Evolutionary conservation across 92 coral and sea anemone species (phyloP).

Genomic region (Isaurus tuberculatus): DNA sequence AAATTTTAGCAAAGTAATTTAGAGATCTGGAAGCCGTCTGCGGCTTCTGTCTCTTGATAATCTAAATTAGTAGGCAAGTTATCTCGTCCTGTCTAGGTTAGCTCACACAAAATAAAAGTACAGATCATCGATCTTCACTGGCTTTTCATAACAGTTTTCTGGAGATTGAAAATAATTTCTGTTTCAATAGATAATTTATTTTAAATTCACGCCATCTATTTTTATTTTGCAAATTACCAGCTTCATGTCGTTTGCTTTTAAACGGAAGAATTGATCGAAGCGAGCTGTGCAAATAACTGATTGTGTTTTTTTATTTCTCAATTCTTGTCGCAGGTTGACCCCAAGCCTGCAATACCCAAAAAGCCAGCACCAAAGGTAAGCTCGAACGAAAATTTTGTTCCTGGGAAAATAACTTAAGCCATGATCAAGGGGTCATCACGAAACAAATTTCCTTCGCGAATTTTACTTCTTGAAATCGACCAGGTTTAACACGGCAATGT

Average conservation of each 20-base stretch:
- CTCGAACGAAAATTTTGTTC: conserved; percentile 21
- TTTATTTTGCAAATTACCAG: conserved; percentile 44
- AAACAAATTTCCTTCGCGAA: conserved; percentile 13
- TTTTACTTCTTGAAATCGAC: conserved; percentile 21
- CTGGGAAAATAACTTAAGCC: conserved; percentile 54
- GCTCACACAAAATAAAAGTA: conserved; percentile 22
- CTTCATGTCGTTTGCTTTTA: conserved; percentile 19
- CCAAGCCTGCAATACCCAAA: conserved; percentile 95
- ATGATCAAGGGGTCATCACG: conserved; percentile 43
- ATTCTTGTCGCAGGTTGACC: conserved; percentile 88
- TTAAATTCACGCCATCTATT: conserved; percentile 49
- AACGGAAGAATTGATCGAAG: conserved; percentile 42
- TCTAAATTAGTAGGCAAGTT: conserved; percentile 20
- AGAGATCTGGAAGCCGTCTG: conserved; percentile 45
- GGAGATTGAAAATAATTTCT: conserved; percentile 28
- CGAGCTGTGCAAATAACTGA: conserved; percentile 45
- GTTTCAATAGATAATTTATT: conserved; percentile 30
- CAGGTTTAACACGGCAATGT: conserved; percentile 12
- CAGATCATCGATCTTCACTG: not conserved
- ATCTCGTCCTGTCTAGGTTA: not conserved
- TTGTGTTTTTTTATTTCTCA: conserved; percentile 51
- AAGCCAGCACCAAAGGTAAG: conserved; percentile 98
- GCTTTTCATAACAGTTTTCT: conserved; percentile 22
- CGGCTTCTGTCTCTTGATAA: conserved; percentile 32
- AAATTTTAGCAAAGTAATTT: conserved; percentile 26